phyloP scores from a whole-genome alignment of 2,797 vertebrate species.

The Gallinago nigripennis region DNA sequence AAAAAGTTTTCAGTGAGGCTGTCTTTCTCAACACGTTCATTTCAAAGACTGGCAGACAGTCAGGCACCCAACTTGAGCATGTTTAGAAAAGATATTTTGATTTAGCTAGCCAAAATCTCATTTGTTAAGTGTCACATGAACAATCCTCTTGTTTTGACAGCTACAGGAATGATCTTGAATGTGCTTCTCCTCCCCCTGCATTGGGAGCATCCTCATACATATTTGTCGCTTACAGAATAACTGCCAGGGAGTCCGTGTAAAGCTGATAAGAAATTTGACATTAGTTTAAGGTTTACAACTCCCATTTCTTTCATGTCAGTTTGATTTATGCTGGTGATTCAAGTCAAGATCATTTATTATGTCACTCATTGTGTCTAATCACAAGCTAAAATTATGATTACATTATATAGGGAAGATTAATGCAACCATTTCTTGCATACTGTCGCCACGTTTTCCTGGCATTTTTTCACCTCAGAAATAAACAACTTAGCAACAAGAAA shows the following conservation, averaged over 20 bases:
- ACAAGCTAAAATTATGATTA: constrained; percentile 54
- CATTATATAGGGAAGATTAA: constrained; percentile 28
- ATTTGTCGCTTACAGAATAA: constrained; percentile 17
- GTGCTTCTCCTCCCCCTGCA: neutral
- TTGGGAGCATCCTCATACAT: constrained; percentile 41
- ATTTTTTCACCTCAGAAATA: constrained; percentile 26
- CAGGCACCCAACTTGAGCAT: constrained; percentile 40
- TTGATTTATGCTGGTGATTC: constrained; percentile 46
- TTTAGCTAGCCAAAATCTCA: constrained; percentile 33
- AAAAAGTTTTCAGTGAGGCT: neutral
- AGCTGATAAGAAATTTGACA: constrained; percentile 53
- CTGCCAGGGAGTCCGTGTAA: neutral
- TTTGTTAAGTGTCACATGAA: constrained; percentile 49
- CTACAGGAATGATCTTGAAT: constrained; percentile 43
- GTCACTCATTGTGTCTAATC: constrained; percentile 31
- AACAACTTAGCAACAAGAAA: constrained; percentile 44
- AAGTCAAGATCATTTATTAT: constrained; percentile 19
- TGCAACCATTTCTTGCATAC: neutral
- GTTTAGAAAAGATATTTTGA: constrained; percentile 66
- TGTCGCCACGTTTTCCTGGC: neutral
- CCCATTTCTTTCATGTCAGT: constrained; percentile 31
- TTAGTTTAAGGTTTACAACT: constrained; percentile 26
- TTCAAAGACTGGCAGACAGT: constrained; percentile 64
- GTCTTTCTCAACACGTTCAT: constrained; percentile 29
- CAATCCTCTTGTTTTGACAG: constrained; percentile 61